Base-by-base conservation (phyloP, 1,140 invertebrate genomes). In the Drosophila obscura region DNA sequence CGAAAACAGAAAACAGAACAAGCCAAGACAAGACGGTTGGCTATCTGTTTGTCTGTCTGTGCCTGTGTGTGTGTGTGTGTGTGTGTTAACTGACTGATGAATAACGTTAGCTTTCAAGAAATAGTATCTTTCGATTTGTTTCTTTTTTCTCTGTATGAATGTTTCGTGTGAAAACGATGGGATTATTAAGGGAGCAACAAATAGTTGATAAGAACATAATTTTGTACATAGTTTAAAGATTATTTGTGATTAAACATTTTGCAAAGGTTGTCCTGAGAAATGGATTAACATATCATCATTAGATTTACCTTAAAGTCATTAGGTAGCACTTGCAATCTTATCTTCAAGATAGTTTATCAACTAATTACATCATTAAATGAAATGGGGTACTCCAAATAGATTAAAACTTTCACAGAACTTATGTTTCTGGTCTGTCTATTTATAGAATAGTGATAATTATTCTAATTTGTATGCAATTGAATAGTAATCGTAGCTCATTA, bases 1-100 rank as follows among this genome's bases (percentile, higher is more conserved):
- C 61, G 60, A 83, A 83, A 74, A 66, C 72, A 75, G 60, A 83
- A 83, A 74, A 66, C 72, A 75, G 62, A 76, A 65, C 73, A 66
- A 75, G 53, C 50, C 51, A 65, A 73, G 43, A 57, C 51, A 65
- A 73, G 43, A 57, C 45, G 63, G 39, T 51, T 43, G 31, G 45
- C 26, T 59, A 3, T 69, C 11, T 68, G 13, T 24, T 39, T 49
- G 59, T 68, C 26, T 68, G 53, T 65, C 5, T 64, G 28, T 44
- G 22, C 22, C 8, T 71, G 39, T 75, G 19, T 75, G 58, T 11
- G 39, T 31, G 8, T 39, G 15, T 53, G 51, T 41, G 31, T 53
- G 41, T 35, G 53, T 63, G 69, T 73, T 73, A 59, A 35, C 66
- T 69, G 58, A 39, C 5, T 56, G 68, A 73, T 64, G 71, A 73